Evolutionary conservation across 1,140 invertebrate species (phyloP).

Genomic region (Brachionus angularis): DNA sequence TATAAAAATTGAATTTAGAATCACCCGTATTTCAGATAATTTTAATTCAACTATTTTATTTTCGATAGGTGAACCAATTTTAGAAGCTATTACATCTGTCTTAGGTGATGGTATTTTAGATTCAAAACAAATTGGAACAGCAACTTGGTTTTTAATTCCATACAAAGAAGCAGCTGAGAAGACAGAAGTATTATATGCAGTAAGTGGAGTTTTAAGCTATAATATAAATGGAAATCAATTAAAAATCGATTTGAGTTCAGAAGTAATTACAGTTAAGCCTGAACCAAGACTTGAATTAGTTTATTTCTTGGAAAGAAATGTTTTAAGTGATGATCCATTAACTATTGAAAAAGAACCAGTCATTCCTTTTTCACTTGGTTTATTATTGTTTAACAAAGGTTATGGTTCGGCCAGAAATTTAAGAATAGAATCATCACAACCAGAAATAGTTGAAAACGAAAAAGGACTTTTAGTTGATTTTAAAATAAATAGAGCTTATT

Average conservation of each 20-base stretch:
- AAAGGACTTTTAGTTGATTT: slow-evolving; percentile 48
- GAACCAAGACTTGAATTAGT: slow-evolving; percentile 46
- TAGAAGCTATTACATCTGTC: slow-evolving; percentile 45
- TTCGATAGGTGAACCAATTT: slow-evolving; percentile 14
- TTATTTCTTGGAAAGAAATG: slow-evolving; percentile 48
- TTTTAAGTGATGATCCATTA: slow-evolving; percentile 47
- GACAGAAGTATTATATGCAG: slow-evolving; percentile 45
- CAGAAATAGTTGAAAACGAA: slow-evolving; percentile 49
- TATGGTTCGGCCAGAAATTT: slow-evolving; percentile 47
- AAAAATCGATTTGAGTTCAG: slow-evolving; percentile 46
- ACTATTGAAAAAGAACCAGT: slow-evolving; percentile 46
- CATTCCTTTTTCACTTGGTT: slow-evolving; percentile 47
- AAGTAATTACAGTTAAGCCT: slow-evolving; percentile 47
- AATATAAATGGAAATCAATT: slow-evolving; percentile 43
- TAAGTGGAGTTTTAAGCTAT: slow-evolving; percentile 45
- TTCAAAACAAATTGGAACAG: slow-evolving; percentile 41
- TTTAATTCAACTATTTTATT: neutral
- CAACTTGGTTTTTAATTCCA: slow-evolving; percentile 47
- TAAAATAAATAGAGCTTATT: slow-evolving; percentile 47
- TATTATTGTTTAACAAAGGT: slow-evolving; percentile 47
- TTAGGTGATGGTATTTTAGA: slow-evolving; percentile 45
- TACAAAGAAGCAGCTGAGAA: slow-evolving; percentile 46
- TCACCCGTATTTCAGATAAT: neutral
- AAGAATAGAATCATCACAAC: slow-evolving; percentile 48
- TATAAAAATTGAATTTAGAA: slow-evolving; percentile 41